A percentile compares a stretch with the other conserved stretches of the same genome.
These are phyloP conservation scores for Pheosia gnoma DNA, from an alignment of 2,888 invertebrate species.

Conservation along the genomic window DNA sequence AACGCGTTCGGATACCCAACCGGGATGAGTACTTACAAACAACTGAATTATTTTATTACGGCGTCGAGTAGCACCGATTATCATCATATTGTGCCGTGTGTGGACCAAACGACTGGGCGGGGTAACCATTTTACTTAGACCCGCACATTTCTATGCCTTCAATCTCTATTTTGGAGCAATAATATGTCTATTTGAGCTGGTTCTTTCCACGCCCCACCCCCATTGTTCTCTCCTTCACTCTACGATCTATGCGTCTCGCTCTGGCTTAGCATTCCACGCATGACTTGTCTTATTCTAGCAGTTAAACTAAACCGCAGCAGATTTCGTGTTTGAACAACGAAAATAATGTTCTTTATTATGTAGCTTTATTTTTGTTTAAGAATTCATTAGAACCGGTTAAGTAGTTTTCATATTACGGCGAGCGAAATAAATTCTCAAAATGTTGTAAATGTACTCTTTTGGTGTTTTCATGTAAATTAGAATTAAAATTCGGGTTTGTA, in stretches of 20 bases:
- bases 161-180: slow-evolving; percentile 10
- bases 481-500: too few species aligned
- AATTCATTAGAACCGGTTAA: slow-evolving; percentile 25
- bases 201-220: slow-evolving; percentile 54
- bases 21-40: slow-evolving; percentile 48
- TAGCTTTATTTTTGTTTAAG: slow-evolving; percentile 33
- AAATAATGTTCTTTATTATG: slow-evolving; percentile 35
- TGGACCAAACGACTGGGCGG: slow-evolving; percentile 72
- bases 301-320: slow-evolving; percentile 50
- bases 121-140: slow-evolving; percentile 26
- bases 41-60: slow-evolving; percentile 81
- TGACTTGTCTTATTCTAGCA: slow-evolving; percentile 51
- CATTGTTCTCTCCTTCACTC: slow-evolving; percentile 45
- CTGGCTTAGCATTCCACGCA: slow-evolving; percentile 47
- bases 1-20: slow-evolving; percentile 49
- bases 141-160: slow-evolving; percentile 18
- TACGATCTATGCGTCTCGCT: slow-evolving; percentile 36
- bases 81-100: slow-evolving; percentile 69
- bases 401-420: slow-evolving; percentile 15
- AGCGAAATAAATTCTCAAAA: not conserved
- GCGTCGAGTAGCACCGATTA: slow-evolving; percentile 69
- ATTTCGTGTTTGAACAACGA: slow-evolving; percentile 48
- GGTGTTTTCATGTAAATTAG: too few species aligned
- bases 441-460: too few species aligned
- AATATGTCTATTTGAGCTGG: slow-evolving; percentile 29